Conservation (phyloP, 2,888 invertebrate species). For the Labia minor region DNA sequence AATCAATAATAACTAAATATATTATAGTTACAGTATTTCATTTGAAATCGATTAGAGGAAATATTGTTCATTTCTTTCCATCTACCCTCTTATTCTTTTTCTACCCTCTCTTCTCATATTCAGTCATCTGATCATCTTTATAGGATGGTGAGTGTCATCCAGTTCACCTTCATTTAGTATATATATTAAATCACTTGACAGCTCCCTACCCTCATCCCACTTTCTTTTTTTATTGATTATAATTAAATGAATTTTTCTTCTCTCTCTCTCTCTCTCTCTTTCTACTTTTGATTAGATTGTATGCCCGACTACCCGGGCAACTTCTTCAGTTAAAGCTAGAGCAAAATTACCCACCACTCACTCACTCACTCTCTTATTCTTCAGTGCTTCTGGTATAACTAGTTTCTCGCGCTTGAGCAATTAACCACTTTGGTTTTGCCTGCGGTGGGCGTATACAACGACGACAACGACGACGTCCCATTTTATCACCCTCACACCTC, state of each 20-base stretch:
- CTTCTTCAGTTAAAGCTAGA: background rate
- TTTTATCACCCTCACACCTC: background rate
- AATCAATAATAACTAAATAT: no score
- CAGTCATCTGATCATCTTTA: no score
- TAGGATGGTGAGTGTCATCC: no score
- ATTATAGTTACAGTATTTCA: no score
- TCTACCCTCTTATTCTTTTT: no score
- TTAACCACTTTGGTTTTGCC: constrained; percentile 13
- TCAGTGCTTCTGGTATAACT: constrained; percentile 5
- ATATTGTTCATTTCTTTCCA: no score
- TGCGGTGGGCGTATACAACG: background rate
- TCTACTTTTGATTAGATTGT: background rate
- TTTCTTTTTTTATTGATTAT: background rate
- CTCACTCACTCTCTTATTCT: background rate
- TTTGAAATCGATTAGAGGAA: no score
- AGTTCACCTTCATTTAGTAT: no score
- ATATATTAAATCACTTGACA: no score
- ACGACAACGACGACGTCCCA: background rate
- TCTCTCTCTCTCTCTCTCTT: background rate
- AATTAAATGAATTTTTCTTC: background rate
- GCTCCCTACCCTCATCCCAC: background rate
- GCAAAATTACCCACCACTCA: background rate
- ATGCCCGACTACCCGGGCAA: background rate
- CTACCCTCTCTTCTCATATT: no score
- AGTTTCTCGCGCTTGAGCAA: constrained; percentile 13